Percentiles rank a stretch among this genome's conserved stretches.
These are phyloP conservation scores for Colletes gigas DNA, from an alignment of 1,140 invertebrate species.

Conservation along the genomic window DNA sequence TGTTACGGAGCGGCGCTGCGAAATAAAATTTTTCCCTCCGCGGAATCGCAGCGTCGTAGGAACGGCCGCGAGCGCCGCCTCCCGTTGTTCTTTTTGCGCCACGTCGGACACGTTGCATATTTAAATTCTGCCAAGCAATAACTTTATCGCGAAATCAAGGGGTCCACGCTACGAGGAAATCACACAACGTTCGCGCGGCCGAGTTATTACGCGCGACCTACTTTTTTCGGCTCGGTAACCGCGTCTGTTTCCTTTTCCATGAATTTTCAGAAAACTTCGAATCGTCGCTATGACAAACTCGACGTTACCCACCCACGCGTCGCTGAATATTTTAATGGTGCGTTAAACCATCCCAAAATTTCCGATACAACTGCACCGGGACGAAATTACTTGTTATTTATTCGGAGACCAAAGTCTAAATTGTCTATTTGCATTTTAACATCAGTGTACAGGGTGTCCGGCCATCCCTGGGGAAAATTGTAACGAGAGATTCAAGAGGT, in stretches of 20 bases:
- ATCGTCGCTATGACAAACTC: not conserved
- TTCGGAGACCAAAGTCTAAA: too few species aligned
- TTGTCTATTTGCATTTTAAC: too few species aligned
- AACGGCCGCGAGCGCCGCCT: not conserved
- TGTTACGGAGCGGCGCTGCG: slow-evolving; percentile 69
- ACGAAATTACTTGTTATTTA: too few species aligned
- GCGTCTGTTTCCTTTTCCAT: too few species aligned
- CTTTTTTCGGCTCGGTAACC: not conserved
- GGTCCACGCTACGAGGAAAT: slow-evolving; percentile 15
- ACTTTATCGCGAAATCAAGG: slow-evolving; percentile 60
- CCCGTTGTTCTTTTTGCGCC: slow-evolving; percentile 10
- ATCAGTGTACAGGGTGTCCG: too few species aligned
- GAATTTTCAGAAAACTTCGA: not conserved
- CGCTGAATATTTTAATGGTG: too few species aligned
- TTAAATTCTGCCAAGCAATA: slow-evolving; percentile 49
- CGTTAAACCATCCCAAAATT: too few species aligned
- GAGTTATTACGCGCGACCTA: not conserved
- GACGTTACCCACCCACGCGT: too few species aligned
- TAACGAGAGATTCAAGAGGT: too few species aligned
- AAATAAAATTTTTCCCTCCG: slow-evolving; percentile 71
- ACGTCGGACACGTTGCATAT: slow-evolving; percentile 55
- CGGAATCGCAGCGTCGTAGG: slow-evolving; percentile 59
- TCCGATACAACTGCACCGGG: too few species aligned
- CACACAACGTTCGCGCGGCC: not conserved
- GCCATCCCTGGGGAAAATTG: too few species aligned